Evolutionary conservation across 1,140 invertebrate genomes (phyloP).

Genomic region (Drosophila chauvacae): DNA sequence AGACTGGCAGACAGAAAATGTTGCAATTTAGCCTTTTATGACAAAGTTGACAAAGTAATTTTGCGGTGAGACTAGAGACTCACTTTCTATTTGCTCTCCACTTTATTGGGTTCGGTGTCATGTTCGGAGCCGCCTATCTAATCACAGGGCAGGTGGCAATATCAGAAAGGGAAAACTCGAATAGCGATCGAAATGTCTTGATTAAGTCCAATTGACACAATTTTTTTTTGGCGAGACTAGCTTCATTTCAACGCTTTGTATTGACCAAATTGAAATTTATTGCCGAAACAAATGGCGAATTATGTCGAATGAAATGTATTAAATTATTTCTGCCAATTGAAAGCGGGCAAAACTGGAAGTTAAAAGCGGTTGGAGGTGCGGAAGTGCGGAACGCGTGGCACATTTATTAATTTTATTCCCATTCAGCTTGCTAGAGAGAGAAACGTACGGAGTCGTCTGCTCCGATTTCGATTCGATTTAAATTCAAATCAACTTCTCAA

Average conservation of each 20-base stretch:
- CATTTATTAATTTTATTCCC: conserved; percentile 55
- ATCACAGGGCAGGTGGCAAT: conserved; percentile 42
- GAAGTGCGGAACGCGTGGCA: conserved; percentile 20
- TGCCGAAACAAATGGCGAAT: conserved; percentile 39
- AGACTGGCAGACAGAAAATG: conserved; percentile 22
- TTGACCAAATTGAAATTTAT: conserved; percentile 58
- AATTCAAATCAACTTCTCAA: conserved; percentile 64
- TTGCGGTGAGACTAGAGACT: conserved; percentile 9
- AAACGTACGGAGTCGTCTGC: conserved; percentile 34
- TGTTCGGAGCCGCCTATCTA: conserved; percentile 36
- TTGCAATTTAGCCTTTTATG: conserved; percentile 42
- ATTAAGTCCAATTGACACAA: conserved; percentile 54
- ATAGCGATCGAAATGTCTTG: conserved; percentile 38
- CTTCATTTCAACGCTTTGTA: conserved; percentile 6
- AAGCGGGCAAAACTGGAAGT: conserved; percentile 47
- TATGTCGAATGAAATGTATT: conserved; percentile 41
- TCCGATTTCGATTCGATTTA: conserved; percentile 56
- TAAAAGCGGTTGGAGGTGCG: conserved; percentile 23
- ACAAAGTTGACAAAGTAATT: conserved; percentile 43
- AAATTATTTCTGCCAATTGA: conserved; percentile 34
- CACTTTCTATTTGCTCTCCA: conserved; percentile 36
- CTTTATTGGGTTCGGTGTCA: conserved; percentile 12
- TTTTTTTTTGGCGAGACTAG: conserved; percentile 21
- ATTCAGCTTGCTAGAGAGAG: conserved; percentile 12
- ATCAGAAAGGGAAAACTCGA: conserved; percentile 14